Evolutionary conservation across 2,888 invertebrate species (phyloP), one percentile per base, ranked within the genome.

Genomic region (Gnatocerus cornutus): DNA sequence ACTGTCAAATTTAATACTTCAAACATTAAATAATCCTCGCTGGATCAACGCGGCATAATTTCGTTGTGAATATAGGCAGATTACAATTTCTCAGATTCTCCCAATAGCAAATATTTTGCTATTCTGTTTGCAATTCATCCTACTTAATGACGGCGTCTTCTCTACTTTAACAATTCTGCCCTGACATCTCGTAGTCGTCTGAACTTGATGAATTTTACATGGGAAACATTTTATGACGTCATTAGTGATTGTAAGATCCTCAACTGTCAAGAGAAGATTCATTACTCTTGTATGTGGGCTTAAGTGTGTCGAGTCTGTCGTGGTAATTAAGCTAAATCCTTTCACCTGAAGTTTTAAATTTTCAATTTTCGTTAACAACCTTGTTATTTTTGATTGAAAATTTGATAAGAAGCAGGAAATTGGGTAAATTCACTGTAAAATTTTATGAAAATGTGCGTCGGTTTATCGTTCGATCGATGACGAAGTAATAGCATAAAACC

Each of bases 101-200:
- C 45, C 45, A 33, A 7, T 21, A 21, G 30, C 48, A 33, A 59
- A 59, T 33, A 61, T 46, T 61, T 21, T 30, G 33, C 30, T 48
- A 33, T 61, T 46, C 33, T 48, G 48, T 61, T 61, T 46, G 61
- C 33, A 61, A 61, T 61, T 61, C 46, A 61, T 61, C 61, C 45
- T 30, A 29, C 14, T 33, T 61, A 61, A 61, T 61, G 61, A 43
- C 10, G 13, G 41, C 29, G 13, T 33, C 33, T 33, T 33, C 33
- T 7, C 27, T n/a, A 21, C 27, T 29, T 50, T 8, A 30, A 37
- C 53, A 53, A 27, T 48, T 48, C 27, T 21, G 5, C 27, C 5
- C n/a, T 27, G 48, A 27, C 43, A 33, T 33, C 12, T 12, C 6
- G n/a, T 1, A 14, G 3, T 12, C 10, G 39, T 16, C 27, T 21